Percentiles rank a stretch among this genome's conserved stretches.
phyloP scores from a whole-genome alignment of 2,113 vertebrate species.

The Anolis carolinensis region DNA sequence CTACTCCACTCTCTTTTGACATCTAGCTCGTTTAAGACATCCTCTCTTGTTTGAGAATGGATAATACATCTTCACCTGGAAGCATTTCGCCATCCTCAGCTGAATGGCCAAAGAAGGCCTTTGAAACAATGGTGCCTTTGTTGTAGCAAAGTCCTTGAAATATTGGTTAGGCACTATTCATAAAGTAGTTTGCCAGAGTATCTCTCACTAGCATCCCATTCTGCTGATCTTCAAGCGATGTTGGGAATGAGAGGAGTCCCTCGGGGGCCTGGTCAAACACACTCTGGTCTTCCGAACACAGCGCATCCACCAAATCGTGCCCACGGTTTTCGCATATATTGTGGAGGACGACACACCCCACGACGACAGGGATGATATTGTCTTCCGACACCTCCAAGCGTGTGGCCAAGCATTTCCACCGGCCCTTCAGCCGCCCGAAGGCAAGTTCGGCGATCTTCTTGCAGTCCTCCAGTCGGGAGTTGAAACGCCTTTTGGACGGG shows the following conservation, averaged over 20 bases:
- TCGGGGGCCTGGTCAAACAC: slow-evolving; percentile 9
- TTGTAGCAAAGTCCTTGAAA: background rate
- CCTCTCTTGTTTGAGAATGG: too few species aligned
- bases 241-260: background rate
- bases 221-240: background rate
- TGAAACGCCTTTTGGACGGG: background rate
- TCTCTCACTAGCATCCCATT: slow-evolving; percentile 3
- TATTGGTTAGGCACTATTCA: background rate
- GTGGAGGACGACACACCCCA: slow-evolving; percentile 14
- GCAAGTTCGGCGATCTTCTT: background rate
- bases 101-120: background rate
- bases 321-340: slow-evolving; percentile 17
- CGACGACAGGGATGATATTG: slow-evolving; percentile 23
- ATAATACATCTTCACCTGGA: background rate
- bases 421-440: slow-evolving; percentile 15
- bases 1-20: too few species aligned
- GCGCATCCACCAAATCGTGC: slow-evolving; percentile 9
- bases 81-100: background rate
- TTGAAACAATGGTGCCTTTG: background rate
- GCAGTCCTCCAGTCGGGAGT: slow-evolving; percentile 1
- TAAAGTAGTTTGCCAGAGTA: slow-evolving; percentile 8
- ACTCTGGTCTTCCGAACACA: background rate
- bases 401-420: slow-evolving; percentile 18
- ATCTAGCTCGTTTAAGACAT: too few species aligned
- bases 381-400: slow-evolving; percentile 19